Evolutionary conservation across 2,113 vertebrate genomes (phyloP), one percentile per base, ranked within the genome.

Genomic region (Salminus brasiliensis): DNA sequence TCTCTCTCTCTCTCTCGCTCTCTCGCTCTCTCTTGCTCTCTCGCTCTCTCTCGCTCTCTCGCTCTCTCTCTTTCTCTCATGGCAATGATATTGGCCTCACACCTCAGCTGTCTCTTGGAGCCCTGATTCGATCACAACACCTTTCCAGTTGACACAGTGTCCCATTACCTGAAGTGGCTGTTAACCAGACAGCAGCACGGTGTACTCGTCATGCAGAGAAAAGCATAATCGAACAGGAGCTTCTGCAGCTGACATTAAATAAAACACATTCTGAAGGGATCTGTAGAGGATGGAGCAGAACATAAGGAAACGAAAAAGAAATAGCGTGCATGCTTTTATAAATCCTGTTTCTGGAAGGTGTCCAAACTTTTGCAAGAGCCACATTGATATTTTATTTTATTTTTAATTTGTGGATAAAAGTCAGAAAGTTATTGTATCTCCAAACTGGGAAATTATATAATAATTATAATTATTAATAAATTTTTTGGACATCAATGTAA

Each of bases 51-150:
- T 79, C 36, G 75, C 60, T 70, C 32, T 43, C 62, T 29, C 52
- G 79, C 71, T 62, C 47, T 6, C 8, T 8, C 59, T 43, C 10
- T 47, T 1, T 52, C 43, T 43, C 66, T 69, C 41, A 43, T 15
- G 15, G 12, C 73, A 68, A 68, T 36, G 47, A 15, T 39, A 68
- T 70, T 70, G 32, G 59, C 39, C 30, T 10, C 27, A 36, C 68
- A 53, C 16, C 43, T 52, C 57, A 16, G 7, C 29, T 4, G n/a
- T 25, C 67, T 25, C 52, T n/a, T 29, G n/a, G 34, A 71, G 73
- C 59, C 72, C 60, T 72, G 68, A 78, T 72, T 78, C 72, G 55
- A 81, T 81, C 71, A 78, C 74, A 74, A n/a, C 72, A 63, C 73
- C 34, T 78, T 57, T 69, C 66, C 29, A 49, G 41, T 25, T 73